Conservation (phyloP, 2,797 vertebrate genomes). For the Rhinichthys osculus region DNA sequence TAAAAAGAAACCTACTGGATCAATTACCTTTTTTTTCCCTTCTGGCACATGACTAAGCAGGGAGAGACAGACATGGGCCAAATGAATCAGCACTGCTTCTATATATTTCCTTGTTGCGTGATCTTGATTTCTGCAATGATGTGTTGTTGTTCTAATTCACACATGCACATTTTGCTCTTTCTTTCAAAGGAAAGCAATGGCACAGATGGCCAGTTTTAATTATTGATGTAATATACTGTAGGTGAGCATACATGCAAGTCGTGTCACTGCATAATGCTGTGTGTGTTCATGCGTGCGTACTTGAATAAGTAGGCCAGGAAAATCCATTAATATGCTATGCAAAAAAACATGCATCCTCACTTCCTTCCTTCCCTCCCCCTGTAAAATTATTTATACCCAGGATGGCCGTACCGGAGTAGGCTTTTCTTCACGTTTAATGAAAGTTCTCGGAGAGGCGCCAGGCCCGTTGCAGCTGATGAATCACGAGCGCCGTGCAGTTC, state of each 20-base stretch:
- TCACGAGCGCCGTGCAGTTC: neutral
- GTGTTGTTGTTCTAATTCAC: neutral
- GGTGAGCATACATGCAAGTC: constrained; percentile 1
- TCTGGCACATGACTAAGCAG: constrained; percentile 41
- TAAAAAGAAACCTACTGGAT: constrained; percentile 47
- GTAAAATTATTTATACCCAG: constrained; percentile 18
- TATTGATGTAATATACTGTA: constrained; percentile 30
- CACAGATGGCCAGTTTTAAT: constrained; percentile 10
- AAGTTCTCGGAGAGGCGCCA: constrained; percentile 8
- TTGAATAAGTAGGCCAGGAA: constrained; percentile 21
- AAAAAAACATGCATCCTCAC: constrained; percentile 28
- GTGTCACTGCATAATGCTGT: constrained; percentile 16
- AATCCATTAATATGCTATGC: constrained; percentile 20
- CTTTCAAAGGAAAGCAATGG: neutral
- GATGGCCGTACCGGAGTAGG: neutral
- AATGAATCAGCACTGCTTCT: constrained; percentile 57
- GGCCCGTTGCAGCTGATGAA: constrained; percentile 2
- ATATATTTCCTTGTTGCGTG: constrained; percentile 10
- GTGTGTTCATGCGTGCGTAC: neutral
- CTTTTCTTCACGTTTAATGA: constrained; percentile 22
- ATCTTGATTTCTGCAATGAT: neutral
- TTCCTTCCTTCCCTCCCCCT: neutral
- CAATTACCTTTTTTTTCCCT: constrained; percentile 32
- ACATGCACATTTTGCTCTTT: neutral
- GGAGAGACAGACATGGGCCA: neutral